Conservation (phyloP, 2,888 invertebrate genomes). For the Theristus sp. region DNA sequence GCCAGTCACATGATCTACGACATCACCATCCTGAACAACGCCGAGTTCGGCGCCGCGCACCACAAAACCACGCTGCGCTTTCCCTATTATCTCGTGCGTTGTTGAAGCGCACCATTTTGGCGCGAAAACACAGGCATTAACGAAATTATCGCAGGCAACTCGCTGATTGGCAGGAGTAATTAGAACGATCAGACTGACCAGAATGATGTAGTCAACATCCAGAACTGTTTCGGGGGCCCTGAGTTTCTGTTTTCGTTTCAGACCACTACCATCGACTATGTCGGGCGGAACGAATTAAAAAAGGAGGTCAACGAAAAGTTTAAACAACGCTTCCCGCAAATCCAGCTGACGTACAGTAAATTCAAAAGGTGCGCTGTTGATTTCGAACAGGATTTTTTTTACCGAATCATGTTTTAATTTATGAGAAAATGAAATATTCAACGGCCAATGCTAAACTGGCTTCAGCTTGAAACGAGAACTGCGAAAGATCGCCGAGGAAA, state of each 20-base stretch:
- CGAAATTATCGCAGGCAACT: background rate
- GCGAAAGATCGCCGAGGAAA: conserved; percentile 37
- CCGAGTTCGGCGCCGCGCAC: conserved; percentile 39
- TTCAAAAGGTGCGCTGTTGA: conserved; percentile 65
- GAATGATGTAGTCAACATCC: background rate
- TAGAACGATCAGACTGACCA: background rate
- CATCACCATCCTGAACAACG: conserved; percentile 76
- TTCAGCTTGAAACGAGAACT: conserved; percentile 80
- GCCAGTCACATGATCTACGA: conserved; percentile 43
- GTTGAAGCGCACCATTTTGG: background rate
- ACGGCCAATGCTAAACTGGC: no score
- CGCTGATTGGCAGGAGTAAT: background rate
- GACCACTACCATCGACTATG: conserved; percentile 11
- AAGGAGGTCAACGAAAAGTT: conserved; percentile 94
- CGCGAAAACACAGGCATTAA: background rate
- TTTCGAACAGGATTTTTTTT: no score
- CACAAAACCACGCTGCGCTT: conserved; percentile 37
- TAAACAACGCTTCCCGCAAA: conserved; percentile 74
- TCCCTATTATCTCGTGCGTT: conserved; percentile 35
- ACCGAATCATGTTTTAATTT: no score
- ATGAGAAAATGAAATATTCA: no score
- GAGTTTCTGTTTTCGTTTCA: no score
- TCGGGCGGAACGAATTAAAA: conserved; percentile 50
- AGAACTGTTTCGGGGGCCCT: no score
- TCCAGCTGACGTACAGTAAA: conserved; percentile 84